A percentile compares a stretch with the other conserved stretches of the same genome.
Evolutionary conservation across 1,140 invertebrate genomes (phyloP).

Genomic region (Chironomus tepperi): DNA sequence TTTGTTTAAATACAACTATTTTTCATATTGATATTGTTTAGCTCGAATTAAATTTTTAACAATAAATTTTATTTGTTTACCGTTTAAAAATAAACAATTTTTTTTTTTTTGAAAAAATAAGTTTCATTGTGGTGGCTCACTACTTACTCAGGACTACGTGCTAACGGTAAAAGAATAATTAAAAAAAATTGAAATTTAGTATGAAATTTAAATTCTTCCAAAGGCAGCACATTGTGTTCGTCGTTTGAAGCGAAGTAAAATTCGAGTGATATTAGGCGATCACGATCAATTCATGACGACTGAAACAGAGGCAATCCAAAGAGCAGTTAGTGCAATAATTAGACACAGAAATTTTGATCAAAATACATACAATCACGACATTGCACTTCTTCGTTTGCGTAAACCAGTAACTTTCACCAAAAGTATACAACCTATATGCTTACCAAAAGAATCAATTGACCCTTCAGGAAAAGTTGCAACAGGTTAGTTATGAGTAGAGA

Average conservation of each 20-base stretch:
- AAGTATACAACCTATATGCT: conserved; percentile 69
- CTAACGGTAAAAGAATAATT: conserved; percentile 43
- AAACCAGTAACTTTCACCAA: conserved; percentile 69
- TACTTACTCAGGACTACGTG: conserved; percentile 64
- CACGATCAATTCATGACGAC: conserved; percentile 69
- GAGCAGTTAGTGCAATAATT: conserved; percentile 66
- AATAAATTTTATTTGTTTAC: too few species aligned
- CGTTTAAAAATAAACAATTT: too few species aligned
- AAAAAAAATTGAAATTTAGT: background rate
- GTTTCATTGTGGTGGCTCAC: conserved; percentile 82
- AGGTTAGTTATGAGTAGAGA: too few species aligned
- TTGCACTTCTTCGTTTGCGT: conserved; percentile 66
- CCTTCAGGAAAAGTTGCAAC: conserved; percentile 52
- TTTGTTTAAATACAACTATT: too few species aligned
- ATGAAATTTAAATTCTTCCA: background rate
- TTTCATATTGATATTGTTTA: too few species aligned
- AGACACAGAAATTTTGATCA: conserved; percentile 72
- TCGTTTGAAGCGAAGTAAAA: conserved; percentile 64
- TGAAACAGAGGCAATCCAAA: conserved; percentile 65
- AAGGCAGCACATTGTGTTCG: conserved; percentile 58
- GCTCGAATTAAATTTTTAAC: too few species aligned
- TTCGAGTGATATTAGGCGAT: conserved; percentile 68
- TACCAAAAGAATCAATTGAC: conserved; percentile 56
- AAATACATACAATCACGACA: conserved; percentile 79
- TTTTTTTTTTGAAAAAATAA: too few species aligned